phyloP scores from a whole-genome alignment of 2,797 vertebrate species.

The Triplophysa yarkandensis region DNA sequence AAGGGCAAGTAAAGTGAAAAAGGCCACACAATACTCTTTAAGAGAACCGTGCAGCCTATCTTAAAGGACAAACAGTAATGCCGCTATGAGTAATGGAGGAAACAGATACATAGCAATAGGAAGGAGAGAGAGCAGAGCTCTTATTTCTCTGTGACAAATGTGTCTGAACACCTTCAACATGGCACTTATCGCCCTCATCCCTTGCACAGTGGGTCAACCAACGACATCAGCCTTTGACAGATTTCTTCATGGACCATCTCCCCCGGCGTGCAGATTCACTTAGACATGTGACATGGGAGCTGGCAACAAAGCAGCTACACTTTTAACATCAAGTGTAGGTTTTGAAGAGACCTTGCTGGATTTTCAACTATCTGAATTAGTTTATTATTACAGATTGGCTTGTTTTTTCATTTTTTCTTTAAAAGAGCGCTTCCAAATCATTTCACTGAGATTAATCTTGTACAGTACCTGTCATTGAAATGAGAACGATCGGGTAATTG shows the following conservation, averaged over 20 bases:
- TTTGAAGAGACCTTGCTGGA: conserved; percentile 15
- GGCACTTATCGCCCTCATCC: conserved; percentile 42
- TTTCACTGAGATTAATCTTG: conserved; percentile 40
- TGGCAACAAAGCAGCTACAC: conserved; percentile 25
- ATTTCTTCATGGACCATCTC: conserved; percentile 53
- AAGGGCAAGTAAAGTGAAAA: neutral
- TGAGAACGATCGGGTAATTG: conserved; percentile 53
- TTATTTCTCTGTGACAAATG: conserved; percentile 58
- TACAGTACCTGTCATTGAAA: conserved; percentile 28
- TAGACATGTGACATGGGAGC: conserved; percentile 42
- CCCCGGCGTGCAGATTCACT: conserved; percentile 36
- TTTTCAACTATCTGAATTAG: conserved; percentile 10
- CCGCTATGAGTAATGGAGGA: conserved; percentile 35
- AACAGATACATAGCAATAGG: conserved; percentile 35
- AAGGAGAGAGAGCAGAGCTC: conserved; percentile 24
- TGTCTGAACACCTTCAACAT: conserved; percentile 56
- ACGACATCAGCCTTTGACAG: conserved; percentile 54
- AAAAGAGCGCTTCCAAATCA: conserved; percentile 13
- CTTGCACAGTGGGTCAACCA: conserved; percentile 49
- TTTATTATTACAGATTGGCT: conserved; percentile 13
- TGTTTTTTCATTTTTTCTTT: conserved; percentile 7
- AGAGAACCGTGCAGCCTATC: conserved; percentile 7
- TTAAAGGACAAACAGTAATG: conserved; percentile 28
- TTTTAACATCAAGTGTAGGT: conserved; percentile 32
- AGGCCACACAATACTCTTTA: neutral